These are phyloP conservation scores for Thryonomys swinderianus DNA, from an alignment of 2,113 vertebrate genomes.

Conservation along the genomic window DNA sequence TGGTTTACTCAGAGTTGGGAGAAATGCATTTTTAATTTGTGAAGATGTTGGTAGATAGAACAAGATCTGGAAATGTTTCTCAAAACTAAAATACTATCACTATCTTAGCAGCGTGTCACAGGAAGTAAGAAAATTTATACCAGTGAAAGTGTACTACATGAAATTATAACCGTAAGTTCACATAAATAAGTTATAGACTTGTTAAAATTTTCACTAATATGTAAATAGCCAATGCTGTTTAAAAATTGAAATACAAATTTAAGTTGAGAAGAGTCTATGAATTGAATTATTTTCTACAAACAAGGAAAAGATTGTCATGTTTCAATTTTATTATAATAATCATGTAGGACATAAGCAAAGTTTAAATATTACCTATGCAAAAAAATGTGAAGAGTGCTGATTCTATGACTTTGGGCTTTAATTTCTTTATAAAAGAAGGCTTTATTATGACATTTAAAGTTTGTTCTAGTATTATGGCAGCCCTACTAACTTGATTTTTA, in stretches of 20 bases:
- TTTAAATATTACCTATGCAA: conserved; percentile 28
- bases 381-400: not conserved
- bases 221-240: conserved; percentile 13
- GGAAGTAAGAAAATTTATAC: conserved; percentile 31
- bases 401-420: not conserved
- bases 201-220: conserved; percentile 50
- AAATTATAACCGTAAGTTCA: conserved; percentile 4
- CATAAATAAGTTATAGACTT: not conserved
- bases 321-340: conserved; percentile 5
- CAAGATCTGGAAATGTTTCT: not conserved
- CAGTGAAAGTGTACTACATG: not conserved
- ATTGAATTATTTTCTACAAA: conserved; percentile 53
- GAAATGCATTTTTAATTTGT: conserved; percentile 52
- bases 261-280: not conserved
- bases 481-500: not conserved
- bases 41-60: not conserved
- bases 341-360: not conserved
- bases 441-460: conserved; percentile 28
- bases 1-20: not conserved
- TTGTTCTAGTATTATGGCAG: conserved; percentile 2
- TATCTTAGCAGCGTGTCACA: not conserved
- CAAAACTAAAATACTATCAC: not conserved
- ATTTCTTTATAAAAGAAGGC: conserved; percentile 20
- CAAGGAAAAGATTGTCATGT: not conserved
- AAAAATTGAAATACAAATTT: conserved; percentile 35